Evolutionary conservation across 2,888 invertebrate species (phyloP).

Genomic region (Acleris holmiana): DNA sequence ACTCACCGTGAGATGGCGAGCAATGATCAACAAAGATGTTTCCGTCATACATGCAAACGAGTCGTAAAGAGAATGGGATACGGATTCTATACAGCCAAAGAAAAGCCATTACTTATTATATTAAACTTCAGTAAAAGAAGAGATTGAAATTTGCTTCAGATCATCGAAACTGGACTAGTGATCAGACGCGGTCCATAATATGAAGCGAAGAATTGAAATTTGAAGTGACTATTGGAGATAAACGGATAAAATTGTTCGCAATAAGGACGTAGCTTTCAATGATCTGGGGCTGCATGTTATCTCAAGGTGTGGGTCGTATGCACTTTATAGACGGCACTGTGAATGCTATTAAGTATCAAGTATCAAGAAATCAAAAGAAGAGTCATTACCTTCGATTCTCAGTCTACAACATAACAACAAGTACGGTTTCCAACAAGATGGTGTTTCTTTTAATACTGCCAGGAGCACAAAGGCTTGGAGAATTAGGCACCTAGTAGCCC

Average conservation of each 20-base stretch:
- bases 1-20: too few species aligned
- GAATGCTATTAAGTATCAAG: background rate
- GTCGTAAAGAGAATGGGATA: too few species aligned
- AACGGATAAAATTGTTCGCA: slow-evolving; percentile 8
- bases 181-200: slow-evolving; percentile 3
- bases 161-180: slow-evolving; percentile 2
- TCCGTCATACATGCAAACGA: too few species aligned
- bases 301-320: slow-evolving; percentile 1
- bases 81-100: too few species aligned
- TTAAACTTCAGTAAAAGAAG: slow-evolving; percentile 11
- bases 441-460: background rate
- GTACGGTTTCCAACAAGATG: slow-evolving; percentile 11
- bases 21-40: too few species aligned
- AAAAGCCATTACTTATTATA: too few species aligned
- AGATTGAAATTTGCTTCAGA: background rate
- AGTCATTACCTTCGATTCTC: slow-evolving; percentile 7
- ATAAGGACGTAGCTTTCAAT: slow-evolving; percentile 5
- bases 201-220: slow-evolving; percentile 13
- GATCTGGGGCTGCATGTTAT: background rate
- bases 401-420: slow-evolving; percentile 7
- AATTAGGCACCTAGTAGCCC: too few species aligned
- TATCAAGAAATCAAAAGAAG: too few species aligned
- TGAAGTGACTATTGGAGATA: too few species aligned
- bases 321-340: background rate
- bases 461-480: slow-evolving; percentile 1